Percentiles rank a stretch among this genome's conserved stretches.
These are phyloP conservation scores for Progne subis DNA, from an alignment of 2,113 vertebrate species.

Conservation along the genomic window DNA sequence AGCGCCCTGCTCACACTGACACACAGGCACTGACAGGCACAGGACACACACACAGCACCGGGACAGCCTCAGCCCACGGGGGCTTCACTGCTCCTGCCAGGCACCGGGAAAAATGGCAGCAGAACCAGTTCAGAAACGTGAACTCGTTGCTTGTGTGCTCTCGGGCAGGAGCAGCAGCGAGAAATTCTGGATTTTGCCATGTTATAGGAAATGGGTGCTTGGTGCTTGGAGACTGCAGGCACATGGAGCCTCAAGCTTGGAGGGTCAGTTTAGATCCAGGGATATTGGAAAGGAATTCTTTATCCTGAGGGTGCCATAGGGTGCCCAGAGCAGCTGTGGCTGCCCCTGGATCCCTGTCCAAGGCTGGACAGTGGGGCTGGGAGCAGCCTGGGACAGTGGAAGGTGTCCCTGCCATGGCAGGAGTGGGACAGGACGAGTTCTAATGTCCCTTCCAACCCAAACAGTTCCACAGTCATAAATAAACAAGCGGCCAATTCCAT, in stretches of 20 bases:
- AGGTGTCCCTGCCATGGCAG: background rate
- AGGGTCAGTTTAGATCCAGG: background rate
- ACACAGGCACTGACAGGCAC: background rate
- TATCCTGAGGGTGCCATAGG: background rate
- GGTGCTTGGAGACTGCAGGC: background rate
- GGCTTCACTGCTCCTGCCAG: background rate
- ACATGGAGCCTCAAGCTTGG: background rate
- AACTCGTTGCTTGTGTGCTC: background rate
- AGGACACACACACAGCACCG: background rate
- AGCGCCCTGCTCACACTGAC: slow-evolving; percentile 24
- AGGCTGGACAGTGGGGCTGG: background rate
- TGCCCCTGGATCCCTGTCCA: background rate
- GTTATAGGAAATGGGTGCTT: background rate
- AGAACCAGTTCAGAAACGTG: background rate
- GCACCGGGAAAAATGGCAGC: background rate
- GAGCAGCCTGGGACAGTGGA: background rate
- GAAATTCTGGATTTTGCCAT: background rate
- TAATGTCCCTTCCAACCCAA: background rate
- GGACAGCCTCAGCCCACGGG: background rate
- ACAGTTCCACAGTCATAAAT: background rate
- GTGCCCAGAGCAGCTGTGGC: background rate
- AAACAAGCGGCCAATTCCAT: background rate
- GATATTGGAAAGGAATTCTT: rapidly evolving
- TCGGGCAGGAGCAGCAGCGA: background rate
- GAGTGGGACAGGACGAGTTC: rapidly evolving